phyloP scores from a whole-genome alignment of 2,888 invertebrate species.

The Eilema depressum region DNA sequence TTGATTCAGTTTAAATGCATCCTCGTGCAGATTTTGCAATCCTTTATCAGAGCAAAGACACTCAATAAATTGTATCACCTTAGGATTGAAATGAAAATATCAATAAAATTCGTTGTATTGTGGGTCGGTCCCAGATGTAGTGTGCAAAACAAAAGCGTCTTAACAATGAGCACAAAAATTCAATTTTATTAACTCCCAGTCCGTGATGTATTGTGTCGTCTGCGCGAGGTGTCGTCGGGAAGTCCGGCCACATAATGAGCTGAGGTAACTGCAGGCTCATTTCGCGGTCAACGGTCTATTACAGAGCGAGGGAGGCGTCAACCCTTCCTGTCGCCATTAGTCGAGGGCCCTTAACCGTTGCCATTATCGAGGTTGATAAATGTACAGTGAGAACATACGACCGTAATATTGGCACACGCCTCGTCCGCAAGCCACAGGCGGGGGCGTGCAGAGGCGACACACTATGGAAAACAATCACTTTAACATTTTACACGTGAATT shows the following conservation, averaged over 20 bases:
- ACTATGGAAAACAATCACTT: background rate
- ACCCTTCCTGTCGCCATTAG: background rate
- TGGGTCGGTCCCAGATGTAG: no score
- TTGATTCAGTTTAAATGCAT: no score
- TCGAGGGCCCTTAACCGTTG: background rate
- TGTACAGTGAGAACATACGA: slow-evolving; percentile 2
- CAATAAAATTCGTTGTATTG: background rate
- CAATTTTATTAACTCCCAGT: no score
- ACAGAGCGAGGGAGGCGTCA: background rate
- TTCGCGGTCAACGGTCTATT: background rate
- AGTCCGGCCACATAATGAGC: background rate
- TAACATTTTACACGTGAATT: no score
- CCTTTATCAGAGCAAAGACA: background rate
- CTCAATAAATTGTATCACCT: background rate
- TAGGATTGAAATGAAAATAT: background rate
- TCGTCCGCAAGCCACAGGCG: background rate
- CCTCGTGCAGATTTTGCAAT: no score
- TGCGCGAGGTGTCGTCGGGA: background rate
- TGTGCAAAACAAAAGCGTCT: no score
- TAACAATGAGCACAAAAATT: background rate
- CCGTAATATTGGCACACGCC: background rate
- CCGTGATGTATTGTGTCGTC: background rate
- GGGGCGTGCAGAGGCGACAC: background rate
- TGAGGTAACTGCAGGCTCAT: background rate
- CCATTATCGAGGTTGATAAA: slow-evolving; percentile 1